These are phyloP conservation scores for Ceratothoa steindachneri DNA, from an alignment of 2,888 invertebrate species.

Conservation along the genomic window DNA sequence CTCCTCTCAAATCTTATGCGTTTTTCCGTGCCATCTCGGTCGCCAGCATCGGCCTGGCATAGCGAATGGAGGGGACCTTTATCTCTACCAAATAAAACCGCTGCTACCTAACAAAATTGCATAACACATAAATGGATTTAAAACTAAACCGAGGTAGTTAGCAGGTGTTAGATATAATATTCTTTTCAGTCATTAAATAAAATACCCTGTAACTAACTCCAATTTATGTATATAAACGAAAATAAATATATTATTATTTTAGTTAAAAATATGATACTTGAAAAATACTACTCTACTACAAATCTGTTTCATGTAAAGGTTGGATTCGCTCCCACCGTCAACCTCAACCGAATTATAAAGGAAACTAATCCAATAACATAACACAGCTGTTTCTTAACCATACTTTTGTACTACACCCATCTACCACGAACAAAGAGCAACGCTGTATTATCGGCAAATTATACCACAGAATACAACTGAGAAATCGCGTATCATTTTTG, in stretches of 20 bases:
- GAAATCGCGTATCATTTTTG: neutral
- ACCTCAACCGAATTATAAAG: neutral
- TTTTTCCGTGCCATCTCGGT: no score
- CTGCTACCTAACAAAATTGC: no score
- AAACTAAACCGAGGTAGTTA: neutral
- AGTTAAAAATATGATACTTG: neutral
- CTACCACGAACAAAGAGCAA: neutral
- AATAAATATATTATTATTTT: neutral
- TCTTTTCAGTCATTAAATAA: neutral
- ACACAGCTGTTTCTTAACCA: neutral
- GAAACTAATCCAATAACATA: neutral
- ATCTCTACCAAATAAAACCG: no score
- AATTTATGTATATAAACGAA: neutral
- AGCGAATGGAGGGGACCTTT: no score
- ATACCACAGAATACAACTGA: neutral
- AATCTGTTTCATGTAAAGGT: neutral
- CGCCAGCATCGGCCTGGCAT: no score
- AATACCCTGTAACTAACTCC: neutral
- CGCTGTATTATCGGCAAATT: neutral
- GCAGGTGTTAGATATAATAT: neutral
- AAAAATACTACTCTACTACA: no score
- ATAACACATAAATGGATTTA: no score
- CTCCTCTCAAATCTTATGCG: no score
- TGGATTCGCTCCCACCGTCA: neutral
- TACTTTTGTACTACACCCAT: neutral